These are phyloP conservation scores for Cottoperca gobio DNA, from an alignment of 2,797 vertebrate genomes.

Conservation along the genomic window DNA sequence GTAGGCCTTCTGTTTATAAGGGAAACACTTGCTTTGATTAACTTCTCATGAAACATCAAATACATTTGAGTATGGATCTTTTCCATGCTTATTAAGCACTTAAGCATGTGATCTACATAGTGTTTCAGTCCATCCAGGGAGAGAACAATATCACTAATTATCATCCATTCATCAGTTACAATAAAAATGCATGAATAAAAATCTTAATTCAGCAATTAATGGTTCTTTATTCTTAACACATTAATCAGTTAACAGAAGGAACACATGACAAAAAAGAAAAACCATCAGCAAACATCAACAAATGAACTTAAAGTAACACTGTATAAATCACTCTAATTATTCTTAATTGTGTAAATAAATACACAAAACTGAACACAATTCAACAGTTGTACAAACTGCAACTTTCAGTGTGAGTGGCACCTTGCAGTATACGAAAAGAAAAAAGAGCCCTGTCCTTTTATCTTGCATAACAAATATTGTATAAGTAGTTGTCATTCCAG, in stretches of 20 bases:
- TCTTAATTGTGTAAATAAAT: slow-evolving; percentile 24
- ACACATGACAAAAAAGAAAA: neutral
- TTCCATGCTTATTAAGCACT: no score
- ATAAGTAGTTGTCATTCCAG: neutral
- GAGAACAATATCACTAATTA: no score
- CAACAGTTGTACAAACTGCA: neutral
- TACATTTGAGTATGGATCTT: no score
- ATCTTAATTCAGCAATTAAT: neutral
- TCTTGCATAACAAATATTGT: neutral
- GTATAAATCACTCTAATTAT: neutral
- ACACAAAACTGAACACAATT: slow-evolving; percentile 13
- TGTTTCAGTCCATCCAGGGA: no score
- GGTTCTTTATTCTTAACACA: slow-evolving; percentile 36
- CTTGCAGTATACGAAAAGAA: neutral
- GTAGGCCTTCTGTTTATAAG: no score
- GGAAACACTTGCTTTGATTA: no score
- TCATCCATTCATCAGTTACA: neutral
- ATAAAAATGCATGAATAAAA: neutral
- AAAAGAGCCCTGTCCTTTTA: neutral
- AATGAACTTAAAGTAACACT: slow-evolving; percentile 8
- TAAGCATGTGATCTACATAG: no score
- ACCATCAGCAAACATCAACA: slow-evolving; percentile 15
- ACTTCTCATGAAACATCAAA: no score
- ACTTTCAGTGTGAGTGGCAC: neutral
- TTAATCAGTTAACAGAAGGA: slow-evolving; percentile 15